phyloP scores from a whole-genome alignment of 2,797 vertebrate genomes.

The Gallirallus australis region DNA sequence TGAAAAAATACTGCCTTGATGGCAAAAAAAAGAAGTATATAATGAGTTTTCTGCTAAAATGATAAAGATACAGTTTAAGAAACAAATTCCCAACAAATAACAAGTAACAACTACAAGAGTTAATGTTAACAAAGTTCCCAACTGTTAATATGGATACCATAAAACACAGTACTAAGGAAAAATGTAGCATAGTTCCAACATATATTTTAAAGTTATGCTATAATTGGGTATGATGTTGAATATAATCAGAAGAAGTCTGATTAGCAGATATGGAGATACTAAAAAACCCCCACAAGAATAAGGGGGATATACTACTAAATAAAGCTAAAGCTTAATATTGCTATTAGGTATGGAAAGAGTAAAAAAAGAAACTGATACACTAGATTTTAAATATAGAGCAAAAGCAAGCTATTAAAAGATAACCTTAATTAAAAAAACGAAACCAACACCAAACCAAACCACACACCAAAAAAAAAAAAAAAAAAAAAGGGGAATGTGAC shows the following conservation, averaged over 20 bases:
- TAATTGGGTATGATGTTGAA: not conserved
- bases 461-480: not conserved
- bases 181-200: not conserved
- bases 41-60: slow-evolving; percentile 62
- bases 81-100: slow-evolving; percentile 52
- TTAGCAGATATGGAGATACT: not conserved
- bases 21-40: slow-evolving; percentile 60
- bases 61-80: slow-evolving; percentile 34
- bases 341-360: not conserved
- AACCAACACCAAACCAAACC: not conserved
- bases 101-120: not conserved
- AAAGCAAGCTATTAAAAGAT: not conserved
- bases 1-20: slow-evolving; percentile 67
- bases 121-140: not conserved
- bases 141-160: not conserved
- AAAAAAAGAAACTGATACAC: not conserved
- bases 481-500: not conserved
- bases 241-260: not conserved
- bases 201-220: not conserved
- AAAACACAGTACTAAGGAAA: not conserved
- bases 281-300: not conserved
- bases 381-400: not conserved
- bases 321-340: not conserved
- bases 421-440: not conserved
- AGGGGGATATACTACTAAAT: not conserved